A percentile compares a stretch with the other conserved stretches of the same genome.
Conservation (phyloP, 2,113 vertebrate species). For the Tachuris rubrigastra region DNA sequence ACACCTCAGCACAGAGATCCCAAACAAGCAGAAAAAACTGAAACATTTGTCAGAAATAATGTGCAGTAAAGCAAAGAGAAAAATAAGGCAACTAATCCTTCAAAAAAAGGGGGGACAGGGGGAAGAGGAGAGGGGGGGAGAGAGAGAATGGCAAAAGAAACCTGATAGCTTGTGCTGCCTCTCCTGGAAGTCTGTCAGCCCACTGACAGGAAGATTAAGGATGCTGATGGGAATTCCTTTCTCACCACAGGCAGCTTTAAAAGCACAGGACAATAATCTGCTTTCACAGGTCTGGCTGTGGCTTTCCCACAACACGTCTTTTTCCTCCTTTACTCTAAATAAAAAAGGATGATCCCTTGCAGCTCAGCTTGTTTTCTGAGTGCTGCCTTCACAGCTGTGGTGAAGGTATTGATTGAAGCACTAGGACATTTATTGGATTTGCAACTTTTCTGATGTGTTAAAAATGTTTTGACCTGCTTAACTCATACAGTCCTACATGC, state of each 20-base stretch:
- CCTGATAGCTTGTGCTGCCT: not conserved
- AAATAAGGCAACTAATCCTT: not conserved
- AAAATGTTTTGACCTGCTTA: not conserved
- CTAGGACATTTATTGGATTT: constrained; percentile 14
- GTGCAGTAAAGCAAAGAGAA: not conserved
- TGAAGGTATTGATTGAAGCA: constrained; percentile 11
- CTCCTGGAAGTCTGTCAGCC: not conserved
- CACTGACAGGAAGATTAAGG: constrained; percentile 5
- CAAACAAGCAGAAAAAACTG: not conserved
- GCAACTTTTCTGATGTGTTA: not conserved
- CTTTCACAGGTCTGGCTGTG: not conserved
- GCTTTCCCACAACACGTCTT: not conserved
- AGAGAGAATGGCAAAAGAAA: not conserved
- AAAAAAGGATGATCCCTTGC: not conserved
- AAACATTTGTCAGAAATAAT: not conserved
- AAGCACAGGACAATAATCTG: constrained; percentile 10
- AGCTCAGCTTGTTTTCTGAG: not conserved
- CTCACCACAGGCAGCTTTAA: not conserved
- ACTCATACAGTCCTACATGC: not conserved
- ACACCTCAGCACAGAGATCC: not conserved
- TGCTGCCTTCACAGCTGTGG: constrained; percentile 5
- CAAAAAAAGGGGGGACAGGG: not conserved
- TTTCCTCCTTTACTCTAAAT: not conserved
- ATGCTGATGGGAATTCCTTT: constrained; percentile 22
- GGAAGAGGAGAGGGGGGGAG: not conserved